phyloP scores from a whole-genome alignment of 1,140 invertebrate species.

The Leptopilina clavipes region DNA sequence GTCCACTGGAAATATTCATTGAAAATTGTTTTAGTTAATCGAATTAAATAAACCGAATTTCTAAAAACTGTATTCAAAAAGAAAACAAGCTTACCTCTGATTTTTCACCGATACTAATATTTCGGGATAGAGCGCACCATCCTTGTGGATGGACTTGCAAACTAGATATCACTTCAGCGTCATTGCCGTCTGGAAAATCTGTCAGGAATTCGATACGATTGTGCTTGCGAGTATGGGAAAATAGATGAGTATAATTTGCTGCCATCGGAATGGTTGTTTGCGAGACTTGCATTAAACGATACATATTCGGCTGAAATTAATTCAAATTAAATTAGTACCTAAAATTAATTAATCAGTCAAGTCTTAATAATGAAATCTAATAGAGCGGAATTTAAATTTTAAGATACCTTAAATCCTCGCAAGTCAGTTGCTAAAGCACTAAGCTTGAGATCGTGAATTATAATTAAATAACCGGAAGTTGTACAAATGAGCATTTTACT shows the following conservation, averaged over 20 bases:
- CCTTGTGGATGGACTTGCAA: slow-evolving; percentile 94
- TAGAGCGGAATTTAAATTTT: too few relatives aligned
- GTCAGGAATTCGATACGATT: slow-evolving; percentile 93
- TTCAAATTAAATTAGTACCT: background rate
- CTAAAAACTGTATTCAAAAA: too few relatives aligned
- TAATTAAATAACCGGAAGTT: slow-evolving; percentile 90
- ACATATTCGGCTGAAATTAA: slow-evolving; percentile 86
- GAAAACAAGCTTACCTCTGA: slow-evolving; percentile 82
- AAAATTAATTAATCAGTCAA: background rate
- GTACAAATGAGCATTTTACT: slow-evolving; percentile 93
- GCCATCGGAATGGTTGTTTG: slow-evolving; percentile 86
- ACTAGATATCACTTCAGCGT: slow-evolving; percentile 92
- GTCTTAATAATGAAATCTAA: background rate
- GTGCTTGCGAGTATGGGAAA: slow-evolving; percentile 81
- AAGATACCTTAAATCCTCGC: slow-evolving; percentile 85
- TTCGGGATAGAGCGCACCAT: slow-evolving; percentile 91
- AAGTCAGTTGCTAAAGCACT: slow-evolving; percentile 86
- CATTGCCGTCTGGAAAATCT: slow-evolving; percentile 90
- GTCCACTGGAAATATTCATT: slow-evolving; percentile 82
- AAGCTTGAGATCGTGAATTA: slow-evolving; percentile 92
- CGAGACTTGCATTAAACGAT: slow-evolving; percentile 90
- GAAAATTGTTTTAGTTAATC: background rate
- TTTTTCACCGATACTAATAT: slow-evolving; percentile 88
- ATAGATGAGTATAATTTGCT: slow-evolving; percentile 87
- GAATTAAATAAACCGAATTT: background rate